Evolutionary conservation across 2,888 invertebrate genomes (phyloP), one percentile per base, ranked within the genome.

Genomic region (Drosophila antonietae): DNA sequence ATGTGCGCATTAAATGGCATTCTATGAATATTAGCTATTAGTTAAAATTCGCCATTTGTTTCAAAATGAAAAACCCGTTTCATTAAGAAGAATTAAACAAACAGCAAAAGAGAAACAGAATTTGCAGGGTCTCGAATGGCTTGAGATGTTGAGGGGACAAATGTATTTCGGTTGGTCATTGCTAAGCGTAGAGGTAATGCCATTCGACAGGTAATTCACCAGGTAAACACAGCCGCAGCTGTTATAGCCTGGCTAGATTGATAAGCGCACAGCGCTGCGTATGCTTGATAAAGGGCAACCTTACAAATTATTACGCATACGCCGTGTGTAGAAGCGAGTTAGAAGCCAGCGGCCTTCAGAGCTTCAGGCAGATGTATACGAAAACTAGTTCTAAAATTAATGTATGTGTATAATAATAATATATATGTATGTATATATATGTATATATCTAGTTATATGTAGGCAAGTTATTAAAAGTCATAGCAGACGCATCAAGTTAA

Each of bases 331-430:
- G 51, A 7, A 18, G 18, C 35, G 62, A 43, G 43, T 65, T 65
- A 68, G 78, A 78, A 74, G 31, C 49, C 43, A 51, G 0, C 59
- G 77, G 33, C 78, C 78, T 78, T 78, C 74, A 62, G 41, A 41
- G 37, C 15, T 15, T 39, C 15, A 39, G 64, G 70, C 73, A 74
- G 67, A 72, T 77, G 60, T 70, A 58, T 47, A 69, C 53, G 41
- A 70, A 84, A 86, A 84, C 86, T 75, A 84, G 87, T 85, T 85
- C 85, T 85, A 83, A 79, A 78, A 51, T 8, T 6, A 14, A 33
- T 35, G 5, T 14, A 33, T 33, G 33, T n/a, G 9, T 31, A 18
- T n/a, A 10, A 23, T 55, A 64, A 64, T 71, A 41, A 23, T 15
- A 23, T 8, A 14, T 46, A 5, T 52, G 10, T 60, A 20, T 47